Conservation (phyloP, 2,797 vertebrate genomes). For the Hippoglossus hippoglossus region DNA sequence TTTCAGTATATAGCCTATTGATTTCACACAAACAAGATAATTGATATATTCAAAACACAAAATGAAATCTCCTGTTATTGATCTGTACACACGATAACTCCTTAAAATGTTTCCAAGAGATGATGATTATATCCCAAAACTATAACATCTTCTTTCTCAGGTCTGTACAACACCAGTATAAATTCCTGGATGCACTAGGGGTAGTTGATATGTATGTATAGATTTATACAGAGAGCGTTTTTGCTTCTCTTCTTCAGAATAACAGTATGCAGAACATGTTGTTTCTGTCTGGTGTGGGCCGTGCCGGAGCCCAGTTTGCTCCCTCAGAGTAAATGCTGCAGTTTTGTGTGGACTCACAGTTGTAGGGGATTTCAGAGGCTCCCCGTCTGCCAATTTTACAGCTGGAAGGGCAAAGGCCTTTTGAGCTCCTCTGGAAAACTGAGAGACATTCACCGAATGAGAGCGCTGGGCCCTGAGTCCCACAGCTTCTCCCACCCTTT, state of each 20-base stretch:
- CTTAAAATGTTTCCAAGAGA: no score
- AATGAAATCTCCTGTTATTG: not conserved
- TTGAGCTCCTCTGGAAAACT: conserved; percentile 82
- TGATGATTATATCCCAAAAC: no score
- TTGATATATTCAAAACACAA: conserved; percentile 11
- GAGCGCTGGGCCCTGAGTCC: conserved; percentile 75
- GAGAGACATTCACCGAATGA: conserved; percentile 79
- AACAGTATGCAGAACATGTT: conserved; percentile 12
- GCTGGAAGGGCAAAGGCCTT: conserved; percentile 84
- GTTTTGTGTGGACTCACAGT: conserved; percentile 78
- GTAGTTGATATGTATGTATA: no score
- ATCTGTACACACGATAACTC: no score
- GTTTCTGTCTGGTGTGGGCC: conserved; percentile 33
- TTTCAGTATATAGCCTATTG: not conserved
- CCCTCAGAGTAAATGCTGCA: conserved; percentile 75
- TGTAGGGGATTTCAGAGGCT: conserved; percentile 75
- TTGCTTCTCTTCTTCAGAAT: not conserved
- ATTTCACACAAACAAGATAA: not conserved
- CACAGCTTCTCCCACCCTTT: conserved; percentile 84
- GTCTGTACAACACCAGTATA: not conserved
- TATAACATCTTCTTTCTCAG: not conserved
- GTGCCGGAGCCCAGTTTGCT: conserved; percentile 55
- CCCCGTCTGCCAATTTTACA: conserved; percentile 85
- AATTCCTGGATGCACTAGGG: not conserved
- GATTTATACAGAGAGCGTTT: not conserved